These are phyloP conservation scores for Charina bottae DNA, from an alignment of 2,113 vertebrate species.

Conservation along the genomic window DNA sequence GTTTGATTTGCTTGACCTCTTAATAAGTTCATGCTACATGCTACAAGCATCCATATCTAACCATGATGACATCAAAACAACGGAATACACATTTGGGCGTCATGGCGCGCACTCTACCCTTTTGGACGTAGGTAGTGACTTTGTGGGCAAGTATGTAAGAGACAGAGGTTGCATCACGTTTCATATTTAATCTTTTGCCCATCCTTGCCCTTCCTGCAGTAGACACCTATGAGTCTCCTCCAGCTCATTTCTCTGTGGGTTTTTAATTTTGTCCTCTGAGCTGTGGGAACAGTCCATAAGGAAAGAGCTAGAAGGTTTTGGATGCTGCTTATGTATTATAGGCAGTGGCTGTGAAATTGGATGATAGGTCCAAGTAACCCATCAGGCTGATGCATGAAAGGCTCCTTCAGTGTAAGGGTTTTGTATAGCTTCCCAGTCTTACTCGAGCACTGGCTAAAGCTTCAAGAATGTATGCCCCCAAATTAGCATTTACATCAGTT, in stretches of 20 bases:
- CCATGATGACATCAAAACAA: too few species aligned
- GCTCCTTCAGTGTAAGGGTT: background rate
- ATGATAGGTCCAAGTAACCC: background rate
- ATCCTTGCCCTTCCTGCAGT: too few species aligned
- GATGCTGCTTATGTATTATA: background rate
- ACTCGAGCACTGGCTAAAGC: background rate
- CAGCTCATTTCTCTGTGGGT: background rate
- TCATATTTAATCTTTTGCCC: too few species aligned
- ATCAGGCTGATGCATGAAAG: background rate
- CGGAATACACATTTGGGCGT: too few species aligned
- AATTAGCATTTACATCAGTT: background rate
- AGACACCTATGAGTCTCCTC: background rate
- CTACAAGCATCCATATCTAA: too few species aligned
- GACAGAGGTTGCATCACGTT: too few species aligned
- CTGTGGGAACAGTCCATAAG: background rate
- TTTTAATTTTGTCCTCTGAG: background rate
- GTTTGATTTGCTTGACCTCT: background rate
- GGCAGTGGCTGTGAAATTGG: background rate
- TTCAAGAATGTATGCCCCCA: background rate
- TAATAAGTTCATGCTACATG: background rate
- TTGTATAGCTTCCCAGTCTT: background rate
- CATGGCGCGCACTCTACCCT: too few species aligned
- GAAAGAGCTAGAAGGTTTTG: background rate
- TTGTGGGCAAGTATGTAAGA: too few species aligned
- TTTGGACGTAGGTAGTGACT: too few species aligned